Evolutionary conservation across 2,797 vertebrate genomes (phyloP).

Genomic region (Thripadectes ignobilis): DNA sequence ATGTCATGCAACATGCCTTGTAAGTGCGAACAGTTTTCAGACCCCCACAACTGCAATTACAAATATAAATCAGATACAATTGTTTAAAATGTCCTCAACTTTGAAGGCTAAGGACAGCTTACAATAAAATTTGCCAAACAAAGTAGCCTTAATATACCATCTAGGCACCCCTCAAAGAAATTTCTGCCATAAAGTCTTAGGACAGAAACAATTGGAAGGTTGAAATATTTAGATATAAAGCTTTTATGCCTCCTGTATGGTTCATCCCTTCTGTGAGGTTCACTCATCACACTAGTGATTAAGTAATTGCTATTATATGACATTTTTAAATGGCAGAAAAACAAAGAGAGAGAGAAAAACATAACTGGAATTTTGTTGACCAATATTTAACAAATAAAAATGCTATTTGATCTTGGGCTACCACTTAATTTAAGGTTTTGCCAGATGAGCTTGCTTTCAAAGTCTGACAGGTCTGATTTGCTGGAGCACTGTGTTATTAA

Average conservation of each 20-base stretch:
- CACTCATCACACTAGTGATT: not conserved
- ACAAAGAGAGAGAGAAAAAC: not conserved
- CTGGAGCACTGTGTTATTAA: not conserved
- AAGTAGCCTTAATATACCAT: not conserved
- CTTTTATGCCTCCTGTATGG: not conserved
- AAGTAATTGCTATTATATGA: not conserved
- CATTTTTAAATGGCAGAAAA: not conserved
- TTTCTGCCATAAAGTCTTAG: not conserved
- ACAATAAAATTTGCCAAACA: not conserved
- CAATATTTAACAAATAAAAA: not conserved
- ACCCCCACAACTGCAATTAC: not conserved
- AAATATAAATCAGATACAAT: not conserved
- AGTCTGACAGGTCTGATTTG: not conserved
- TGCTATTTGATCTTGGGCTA: not conserved
- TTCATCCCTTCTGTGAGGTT: not conserved
- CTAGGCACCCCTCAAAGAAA: not conserved
- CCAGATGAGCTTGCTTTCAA: not conserved
- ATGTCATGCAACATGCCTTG: not conserved
- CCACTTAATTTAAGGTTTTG: not conserved
- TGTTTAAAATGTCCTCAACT: not conserved
- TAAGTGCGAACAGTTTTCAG: not conserved
- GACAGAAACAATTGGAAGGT: not conserved
- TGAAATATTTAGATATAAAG: not conserved
- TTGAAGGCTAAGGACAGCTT: not conserved
- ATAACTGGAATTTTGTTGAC: rapidly evolving